Evolutionary conservation across 1,140 invertebrate species (phyloP), one percentile per base, ranked within the genome.

Genomic region (Hestina assimilis): DNA sequence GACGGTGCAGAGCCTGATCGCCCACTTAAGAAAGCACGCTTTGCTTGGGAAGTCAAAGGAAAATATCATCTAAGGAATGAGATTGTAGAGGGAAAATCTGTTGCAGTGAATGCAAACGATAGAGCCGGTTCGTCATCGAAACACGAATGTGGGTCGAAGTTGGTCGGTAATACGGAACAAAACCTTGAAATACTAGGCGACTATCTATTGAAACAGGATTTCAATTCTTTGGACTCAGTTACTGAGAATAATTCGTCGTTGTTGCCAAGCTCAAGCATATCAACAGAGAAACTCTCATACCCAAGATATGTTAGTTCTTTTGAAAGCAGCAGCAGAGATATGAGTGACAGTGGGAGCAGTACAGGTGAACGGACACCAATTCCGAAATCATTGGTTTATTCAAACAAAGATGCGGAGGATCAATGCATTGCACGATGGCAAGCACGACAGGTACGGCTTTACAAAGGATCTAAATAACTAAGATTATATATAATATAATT

Each of bases 21-120:
- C 76, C 90, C 90, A 59, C 83, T 91, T 50, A 93, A 92, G 74
- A 92, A 92, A 78, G 91, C 92, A 19, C 83, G 89, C 63, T 92
- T 90, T 83, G 85, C 91, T 33, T 92, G 92, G 91, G 91, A 93
- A 89, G 89, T 92, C 24, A 92, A 93, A 76, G 91, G 91, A 14
- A 91, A 90, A 89, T 90, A 89, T 72, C 89, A 92, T 72, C 76
- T 91, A 38, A 91, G 89, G 78, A 88, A 85, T 55, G 88, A 87
- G 41, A 63, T 60, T 23, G 48, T 63, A 21, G 69, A 78, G 17
- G 53, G 43, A 23, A 78, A 75, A 61, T 33, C 59, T 28, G 41
- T 47, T 31, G 24, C 48, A 7, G 31, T 60, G 9, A 56, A 58
- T 17, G 72, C 72, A 20, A 17, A 58, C 4, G 65, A 72, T 12